Evolutionary conservation across 1,140 invertebrate genomes (phyloP).

Genomic region (Lethocerus indicus): DNA sequence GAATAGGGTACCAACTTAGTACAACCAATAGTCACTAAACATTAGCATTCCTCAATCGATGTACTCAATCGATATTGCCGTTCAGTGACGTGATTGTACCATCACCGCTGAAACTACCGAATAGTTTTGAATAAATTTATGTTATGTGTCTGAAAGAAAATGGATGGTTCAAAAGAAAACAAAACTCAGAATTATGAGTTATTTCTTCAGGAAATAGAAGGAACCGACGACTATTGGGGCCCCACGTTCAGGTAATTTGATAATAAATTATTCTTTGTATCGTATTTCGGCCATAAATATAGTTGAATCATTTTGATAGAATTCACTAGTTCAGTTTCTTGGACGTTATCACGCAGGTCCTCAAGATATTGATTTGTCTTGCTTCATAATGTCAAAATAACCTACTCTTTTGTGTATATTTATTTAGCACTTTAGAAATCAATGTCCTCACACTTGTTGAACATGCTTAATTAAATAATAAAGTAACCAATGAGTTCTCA

Average conservation of each 20-base stretch:
- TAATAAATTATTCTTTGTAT: conserved; percentile 2
- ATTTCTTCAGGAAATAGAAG: conserved; percentile 71
- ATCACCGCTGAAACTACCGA: no score
- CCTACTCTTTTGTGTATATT: neutral
- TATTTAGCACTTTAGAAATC: neutral
- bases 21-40: no score
- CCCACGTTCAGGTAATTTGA: conserved; percentile 57
- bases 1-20: no score
- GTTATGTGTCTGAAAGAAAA: no score
- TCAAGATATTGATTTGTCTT: conserved; percentile 13
- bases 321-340: neutral
- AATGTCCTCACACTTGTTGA: neutral
- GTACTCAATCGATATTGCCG: no score
- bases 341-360: neutral
- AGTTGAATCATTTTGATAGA: neutral
- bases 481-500: conserved; percentile 8
- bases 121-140: no score
- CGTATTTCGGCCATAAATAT: no score
- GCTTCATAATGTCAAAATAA: neutral
- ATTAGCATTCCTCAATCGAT: no score
- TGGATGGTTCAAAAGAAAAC: conserved; percentile 10
- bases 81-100: no score
- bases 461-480: neutral
- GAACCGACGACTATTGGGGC: conserved; percentile 78
- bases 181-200: conserved; percentile 31